A percentile compares a stretch with the other conserved stretches of the same genome.
phyloP scores from a whole-genome alignment of 2,113 vertebrate genomes.

The Ophiodon elongatus region DNA sequence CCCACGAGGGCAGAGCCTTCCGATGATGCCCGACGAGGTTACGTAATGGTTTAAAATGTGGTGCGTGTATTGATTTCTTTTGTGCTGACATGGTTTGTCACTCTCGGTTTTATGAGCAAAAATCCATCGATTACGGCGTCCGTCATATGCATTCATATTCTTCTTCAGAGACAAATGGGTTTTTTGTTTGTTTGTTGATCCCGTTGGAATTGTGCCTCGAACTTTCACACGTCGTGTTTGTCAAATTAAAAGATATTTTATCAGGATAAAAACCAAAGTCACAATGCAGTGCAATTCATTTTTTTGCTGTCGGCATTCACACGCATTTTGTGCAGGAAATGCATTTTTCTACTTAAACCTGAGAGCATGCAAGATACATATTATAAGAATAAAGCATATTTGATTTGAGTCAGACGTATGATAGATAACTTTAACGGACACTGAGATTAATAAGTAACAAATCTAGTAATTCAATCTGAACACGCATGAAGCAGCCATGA shows the following conservation, averaged over 20 bases:
- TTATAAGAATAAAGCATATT: not conserved
- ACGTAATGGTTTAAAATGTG: slow-evolving; percentile 25
- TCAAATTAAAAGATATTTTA: no score
- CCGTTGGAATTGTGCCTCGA: no score
- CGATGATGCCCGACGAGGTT: not conserved
- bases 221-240: no score
- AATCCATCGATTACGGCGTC: not conserved
- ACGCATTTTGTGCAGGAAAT: no score
- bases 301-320: no score
- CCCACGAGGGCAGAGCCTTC: not conserved
- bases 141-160: not conserved
- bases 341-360: no score
- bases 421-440: not conserved
- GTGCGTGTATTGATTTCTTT: slow-evolving; percentile 42
- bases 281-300: no score
- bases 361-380: not conserved
- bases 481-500: not conserved
- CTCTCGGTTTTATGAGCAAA: slow-evolving; percentile 21
- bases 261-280: no score
- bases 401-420: not conserved
- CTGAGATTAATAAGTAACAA: not conserved
- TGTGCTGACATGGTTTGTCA: slow-evolving; percentile 26
- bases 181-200: not conserved
- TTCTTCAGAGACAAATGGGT: no score
- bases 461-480: not conserved